Percentiles rank a stretch among this genome's conserved stretches.
Conservation (phyloP, 1,140 invertebrate genomes). For the Heliconius hewitsoni region DNA sequence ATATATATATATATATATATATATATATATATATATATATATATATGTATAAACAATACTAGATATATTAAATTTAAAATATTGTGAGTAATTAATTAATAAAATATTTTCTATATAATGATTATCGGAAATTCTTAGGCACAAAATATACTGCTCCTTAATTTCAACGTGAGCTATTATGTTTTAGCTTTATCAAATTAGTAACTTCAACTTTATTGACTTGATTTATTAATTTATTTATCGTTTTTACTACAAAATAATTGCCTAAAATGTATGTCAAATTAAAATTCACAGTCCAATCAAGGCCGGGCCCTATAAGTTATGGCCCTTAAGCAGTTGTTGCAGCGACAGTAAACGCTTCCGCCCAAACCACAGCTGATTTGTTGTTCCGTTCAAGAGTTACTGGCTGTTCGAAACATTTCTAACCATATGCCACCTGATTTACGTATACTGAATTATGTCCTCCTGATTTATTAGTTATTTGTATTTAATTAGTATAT, state of each 20-base stretch:
- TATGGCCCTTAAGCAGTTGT: slow-evolving; percentile 68
- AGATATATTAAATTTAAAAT: too few species aligned
- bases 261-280: background rate
- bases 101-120: too few species aligned
- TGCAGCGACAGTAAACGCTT: slow-evolving; percentile 67
- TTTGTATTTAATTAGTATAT: background rate
- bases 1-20: too few species aligned
- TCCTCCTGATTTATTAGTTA: background rate
- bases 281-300: slow-evolving; percentile 13
- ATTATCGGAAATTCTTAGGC: too few species aligned
- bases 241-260: background rate
- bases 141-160: too few species aligned
- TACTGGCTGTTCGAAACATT: slow-evolving; percentile 64
- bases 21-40: too few species aligned
- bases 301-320: slow-evolving; percentile 49
- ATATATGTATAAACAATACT: too few species aligned
- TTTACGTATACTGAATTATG: slow-evolving; percentile 46
- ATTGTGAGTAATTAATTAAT: too few species aligned
- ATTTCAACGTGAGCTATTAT: too few species aligned
- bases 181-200: too few species aligned
- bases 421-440: slow-evolving; percentile 62
- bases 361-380: slow-evolving; percentile 73
- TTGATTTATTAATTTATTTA: too few species aligned
- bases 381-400: slow-evolving; percentile 70
- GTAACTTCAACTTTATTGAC: too few species aligned